Percentiles rank a stretch among this genome's conserved stretches.
These are phyloP conservation scores for Trachelipus rathkii DNA, from an alignment of 1,140 invertebrate species.

Conservation along the genomic window DNA sequence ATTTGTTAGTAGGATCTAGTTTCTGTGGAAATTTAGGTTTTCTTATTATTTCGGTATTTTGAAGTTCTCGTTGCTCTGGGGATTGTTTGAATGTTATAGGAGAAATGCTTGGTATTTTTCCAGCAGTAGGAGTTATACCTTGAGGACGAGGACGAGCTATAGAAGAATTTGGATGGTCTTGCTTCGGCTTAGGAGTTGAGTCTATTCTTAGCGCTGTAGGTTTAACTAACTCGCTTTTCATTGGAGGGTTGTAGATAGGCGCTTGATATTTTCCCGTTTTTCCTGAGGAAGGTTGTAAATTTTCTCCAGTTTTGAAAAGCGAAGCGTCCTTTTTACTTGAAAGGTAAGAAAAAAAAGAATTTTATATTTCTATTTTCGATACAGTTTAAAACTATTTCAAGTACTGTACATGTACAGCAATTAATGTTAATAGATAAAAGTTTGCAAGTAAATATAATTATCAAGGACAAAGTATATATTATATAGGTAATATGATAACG, in stretches of 20 bases:
- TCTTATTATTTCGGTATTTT: neutral
- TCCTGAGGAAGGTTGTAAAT: neutral
- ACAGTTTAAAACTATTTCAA: too few relatives aligned
- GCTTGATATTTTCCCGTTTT: neutral
- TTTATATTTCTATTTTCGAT: too few relatives aligned
- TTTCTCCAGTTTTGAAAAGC: neutral
- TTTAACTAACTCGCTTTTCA: neutral
- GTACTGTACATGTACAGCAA: too few relatives aligned
- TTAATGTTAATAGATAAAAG: too few relatives aligned
- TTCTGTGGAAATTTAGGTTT: neutral
- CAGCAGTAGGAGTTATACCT: neutral
- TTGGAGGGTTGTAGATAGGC: neutral
- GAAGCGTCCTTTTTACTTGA: neutral
- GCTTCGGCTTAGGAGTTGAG: neutral
- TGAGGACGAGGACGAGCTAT: slow-evolving; percentile 2
- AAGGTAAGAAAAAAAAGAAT: too few relatives aligned
- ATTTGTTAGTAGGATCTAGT: neutral
- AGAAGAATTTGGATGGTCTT: neutral
- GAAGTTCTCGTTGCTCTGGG: neutral
- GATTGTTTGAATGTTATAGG: neutral
- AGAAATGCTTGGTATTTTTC: neutral
- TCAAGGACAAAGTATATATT: too few relatives aligned
- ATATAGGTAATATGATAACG: too few relatives aligned
- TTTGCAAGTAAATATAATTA: too few relatives aligned
- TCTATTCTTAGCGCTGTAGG: neutral